phyloP scores from a whole-genome alignment of 92 coral and sea anemone genomes.

The Galaxea fascicularis region DNA sequence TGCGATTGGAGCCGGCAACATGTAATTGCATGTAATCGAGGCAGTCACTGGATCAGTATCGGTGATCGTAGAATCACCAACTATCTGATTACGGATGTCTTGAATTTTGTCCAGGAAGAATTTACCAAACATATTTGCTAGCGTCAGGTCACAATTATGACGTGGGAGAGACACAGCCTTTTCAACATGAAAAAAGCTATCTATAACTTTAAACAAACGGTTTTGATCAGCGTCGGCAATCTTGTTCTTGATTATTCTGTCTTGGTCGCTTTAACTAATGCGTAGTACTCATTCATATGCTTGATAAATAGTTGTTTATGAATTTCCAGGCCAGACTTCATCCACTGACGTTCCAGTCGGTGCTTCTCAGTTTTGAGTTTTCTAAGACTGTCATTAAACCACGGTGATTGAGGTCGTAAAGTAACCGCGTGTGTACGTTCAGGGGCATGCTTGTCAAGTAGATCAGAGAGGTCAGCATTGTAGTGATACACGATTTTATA shows the following conservation, averaged over 20 bases:
- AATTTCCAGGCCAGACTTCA: too few species aligned
- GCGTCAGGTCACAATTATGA: slow-evolving; percentile 15
- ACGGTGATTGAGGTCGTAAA: slow-evolving; percentile 8
- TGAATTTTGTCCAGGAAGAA: slow-evolving; percentile 1
- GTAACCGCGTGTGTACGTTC: slow-evolving; percentile 3
- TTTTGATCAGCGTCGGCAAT: slow-evolving; percentile 23
- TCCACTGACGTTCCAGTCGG: slow-evolving; percentile 30
- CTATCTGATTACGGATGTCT: background rate
- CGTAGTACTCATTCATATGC: background rate
- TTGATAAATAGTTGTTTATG: slow-evolving; percentile 32
- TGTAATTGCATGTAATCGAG: too few species aligned
- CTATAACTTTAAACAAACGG: too few species aligned
- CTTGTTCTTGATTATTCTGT: slow-evolving; percentile 14
- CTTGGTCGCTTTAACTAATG: slow-evolving; percentile 24
- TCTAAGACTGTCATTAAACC: slow-evolving; percentile 8
- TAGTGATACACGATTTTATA: background rate
- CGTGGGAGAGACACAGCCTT: slow-evolving; percentile 3
- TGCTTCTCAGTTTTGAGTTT: slow-evolving; percentile 12
- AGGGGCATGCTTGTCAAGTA: slow-evolving; percentile 5
- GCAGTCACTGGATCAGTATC: background rate
- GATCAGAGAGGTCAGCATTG: background rate
- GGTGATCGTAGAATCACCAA: background rate
- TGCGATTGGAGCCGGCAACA: too few species aligned
- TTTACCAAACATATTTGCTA: background rate
- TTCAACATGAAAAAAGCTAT: slow-evolving; percentile 48